A percentile compares a stretch with the other conserved stretches of the same genome.
phyloP scores from a whole-genome alignment of 2,888 invertebrate genomes.

The Ormyrus labotus region DNA sequence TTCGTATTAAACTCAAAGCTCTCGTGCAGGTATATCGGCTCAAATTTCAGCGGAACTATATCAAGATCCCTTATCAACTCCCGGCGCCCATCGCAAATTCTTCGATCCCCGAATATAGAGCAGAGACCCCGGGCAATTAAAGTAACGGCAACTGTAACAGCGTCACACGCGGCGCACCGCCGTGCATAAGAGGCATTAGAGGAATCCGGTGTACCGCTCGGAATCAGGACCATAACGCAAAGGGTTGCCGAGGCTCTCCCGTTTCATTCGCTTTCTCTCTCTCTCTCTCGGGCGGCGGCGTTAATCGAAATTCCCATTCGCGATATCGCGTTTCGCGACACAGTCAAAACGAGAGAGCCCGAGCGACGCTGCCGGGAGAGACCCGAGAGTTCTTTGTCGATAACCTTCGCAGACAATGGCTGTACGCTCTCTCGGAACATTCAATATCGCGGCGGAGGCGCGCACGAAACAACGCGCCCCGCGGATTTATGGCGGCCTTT shows the following conservation, averaged over 20 bases:
- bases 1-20: too few species aligned
- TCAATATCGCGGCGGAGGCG: constrained; percentile 29
- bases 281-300: constrained; percentile 4
- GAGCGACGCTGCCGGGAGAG: neutral
- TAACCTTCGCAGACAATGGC: constrained; percentile 9
- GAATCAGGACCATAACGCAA: constrained; percentile 36
- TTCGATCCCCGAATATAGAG: too few species aligned
- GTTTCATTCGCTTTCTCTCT: neutral
- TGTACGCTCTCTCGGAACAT: constrained; percentile 2
- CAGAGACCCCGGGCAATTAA: constrained; percentile 12
- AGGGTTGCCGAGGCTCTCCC: neutral
- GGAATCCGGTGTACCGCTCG: constrained; percentile 13
- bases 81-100: too few species aligned
- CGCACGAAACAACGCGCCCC: neutral
- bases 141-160: constrained; percentile 38
- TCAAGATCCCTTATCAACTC: too few species aligned
- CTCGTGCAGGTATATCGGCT: too few species aligned
- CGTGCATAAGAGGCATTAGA: neutral
- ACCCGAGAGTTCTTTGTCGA: constrained; percentile 10
- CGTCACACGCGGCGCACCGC: neutral
- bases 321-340: constrained; percentile 43
- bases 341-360: constrained; percentile 27
- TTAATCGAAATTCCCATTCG: constrained; percentile 51
- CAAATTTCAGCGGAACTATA: too few species aligned
- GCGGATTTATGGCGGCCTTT: constrained; percentile 31